Base-by-base conservation (phyloP, 2,797 vertebrate genomes). In the Ataeniobius toweri region DNA sequence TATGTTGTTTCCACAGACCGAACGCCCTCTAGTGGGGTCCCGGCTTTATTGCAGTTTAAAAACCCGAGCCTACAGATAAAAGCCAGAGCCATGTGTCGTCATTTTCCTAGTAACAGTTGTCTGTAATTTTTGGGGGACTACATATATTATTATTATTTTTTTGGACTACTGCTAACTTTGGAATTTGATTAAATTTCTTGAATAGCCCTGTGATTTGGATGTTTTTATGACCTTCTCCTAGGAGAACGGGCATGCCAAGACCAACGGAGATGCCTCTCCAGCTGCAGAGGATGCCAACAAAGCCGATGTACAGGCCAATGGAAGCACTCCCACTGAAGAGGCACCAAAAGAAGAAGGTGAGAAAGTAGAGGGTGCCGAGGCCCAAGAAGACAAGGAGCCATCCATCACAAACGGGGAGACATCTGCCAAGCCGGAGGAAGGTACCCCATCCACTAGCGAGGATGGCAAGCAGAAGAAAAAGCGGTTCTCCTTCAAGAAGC, bases 401-500 rank as follows among this genome's bases (percentile, higher is more conserved):
- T 95, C 96, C 0, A 86, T 95, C 0, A 96, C 97, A 73, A 97
- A 96, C 0, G 97, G 97, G 36, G 94, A 97, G 74, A 95, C 96
- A 39, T 80, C 94, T 3, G 93, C 95, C 83, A 98, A 98, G 89
- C 89, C 96, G 0, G 97, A 99, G 75, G 97, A 96, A 22, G 96
- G 95, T 46, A 92, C 96, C 16, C 86, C 94, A 4, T 96, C 97
- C 50, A 93, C 94, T 77, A 97, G 96, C 80, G 94, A 94, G 68
- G 98, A 99, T 85, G 96, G 91, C 92, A 98, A 98, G 94, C 98
- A 98, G 95, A 99, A 99, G 95, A 98, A 98, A 92, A 99, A 98
- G 95, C 97, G 98, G 74, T 99, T 99, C 93, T 98, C 98, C 86
- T 99, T 99, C 96, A 99, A 99, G 94, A 99, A 99, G 80, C 98